Base-by-base conservation (phyloP, 2,113 vertebrate genomes). In the Electrona antarctica region DNA sequence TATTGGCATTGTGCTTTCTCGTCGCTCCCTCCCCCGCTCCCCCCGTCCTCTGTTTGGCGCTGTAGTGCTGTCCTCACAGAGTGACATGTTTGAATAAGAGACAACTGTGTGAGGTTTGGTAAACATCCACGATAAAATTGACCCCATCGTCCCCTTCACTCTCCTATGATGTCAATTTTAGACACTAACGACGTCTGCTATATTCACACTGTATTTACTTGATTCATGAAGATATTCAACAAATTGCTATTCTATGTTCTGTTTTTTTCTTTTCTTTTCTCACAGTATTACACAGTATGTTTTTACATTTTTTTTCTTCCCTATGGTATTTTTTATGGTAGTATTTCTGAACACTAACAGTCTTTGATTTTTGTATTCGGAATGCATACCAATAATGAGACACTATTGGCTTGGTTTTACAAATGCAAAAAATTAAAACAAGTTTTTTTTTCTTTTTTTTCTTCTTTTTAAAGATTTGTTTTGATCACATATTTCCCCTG, bases 401-500 rank as follows among this genome's bases (percentile, higher is more conserved):
- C 83, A 86, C 85, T 63, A 67, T 84, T 77, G 80, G 75, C 83
- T 87, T 81, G 76, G 62, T 70, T 82, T 89, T 82, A 84, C 84
- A 91, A 90, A 89, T 85, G 86, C 85, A 90, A 83, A 89, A 89
- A 91, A 89, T 84, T 82, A 41, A 83, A 88, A 85, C 67, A 73
- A 81, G 82, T 82, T 78, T 41, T 1, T 41, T 41, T 41, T 41
- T 4, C 5, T 41, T 3, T 41, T 41, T 41, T 41, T 41, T 4
- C 33, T 21, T 41, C 33, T 41, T 41, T 41, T 84, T 81, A 80
- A 80, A 86, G 89, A 87, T 90, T 82, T 71, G 63, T 86, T 91
- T 90, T 84, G 89, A 92, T 94, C 89, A 91, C 87, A 85, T 95
- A 94, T 95, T 93, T 93, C 96, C 95, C 94, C 95, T 94, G 94